Percentiles rank a stretch among this genome's conserved stretches.
phyloP scores from a whole-genome alignment of 2,888 invertebrate species.

The Cylloceria caligata region DNA sequence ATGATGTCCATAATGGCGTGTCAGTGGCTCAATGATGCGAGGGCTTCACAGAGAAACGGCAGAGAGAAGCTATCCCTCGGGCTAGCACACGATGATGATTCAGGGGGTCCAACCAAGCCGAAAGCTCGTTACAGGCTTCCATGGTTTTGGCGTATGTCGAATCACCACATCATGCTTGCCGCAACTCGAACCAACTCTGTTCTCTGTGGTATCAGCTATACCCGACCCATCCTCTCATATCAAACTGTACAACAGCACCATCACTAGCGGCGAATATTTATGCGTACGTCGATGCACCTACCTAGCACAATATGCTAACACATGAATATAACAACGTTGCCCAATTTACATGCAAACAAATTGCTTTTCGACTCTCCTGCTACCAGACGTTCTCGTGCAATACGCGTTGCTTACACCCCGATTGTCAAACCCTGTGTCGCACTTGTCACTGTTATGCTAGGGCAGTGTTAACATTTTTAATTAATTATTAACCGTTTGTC shows the following conservation, averaged over 20 bases:
- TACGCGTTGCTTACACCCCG: constrained; percentile 11
- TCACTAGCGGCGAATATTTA: constrained; percentile 5
- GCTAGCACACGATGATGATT: constrained; percentile 55
- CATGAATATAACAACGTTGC: constrained; percentile 60
- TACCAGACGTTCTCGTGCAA: neutral
- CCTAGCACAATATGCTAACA: constrained; percentile 60
- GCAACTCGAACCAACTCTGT: constrained; percentile 49
- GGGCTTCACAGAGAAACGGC: constrained; percentile 26
- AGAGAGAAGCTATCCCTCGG: constrained; percentile 28
- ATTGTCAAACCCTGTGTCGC: neutral
- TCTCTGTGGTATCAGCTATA: constrained; percentile 35
- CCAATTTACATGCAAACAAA: constrained; percentile 65
- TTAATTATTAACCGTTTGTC: no score
- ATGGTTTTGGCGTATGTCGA: constrained; percentile 56
- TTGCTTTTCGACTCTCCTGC: constrained; percentile 36
- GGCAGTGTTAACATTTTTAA: no score
- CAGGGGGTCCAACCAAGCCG: constrained; percentile 59
- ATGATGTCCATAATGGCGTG: constrained; percentile 58
- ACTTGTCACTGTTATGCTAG: neutral
- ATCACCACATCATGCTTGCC: constrained; percentile 60
- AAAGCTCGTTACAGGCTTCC: constrained; percentile 67
- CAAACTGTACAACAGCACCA: constrained; percentile 48
- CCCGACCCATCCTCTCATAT: constrained; percentile 37
- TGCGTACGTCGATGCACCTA: constrained; percentile 14
- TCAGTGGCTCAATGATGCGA: constrained; percentile 61